Evolutionary conservation across 2,113 vertebrate genomes (phyloP).

Genomic region (Mobula hypostoma): DNA sequence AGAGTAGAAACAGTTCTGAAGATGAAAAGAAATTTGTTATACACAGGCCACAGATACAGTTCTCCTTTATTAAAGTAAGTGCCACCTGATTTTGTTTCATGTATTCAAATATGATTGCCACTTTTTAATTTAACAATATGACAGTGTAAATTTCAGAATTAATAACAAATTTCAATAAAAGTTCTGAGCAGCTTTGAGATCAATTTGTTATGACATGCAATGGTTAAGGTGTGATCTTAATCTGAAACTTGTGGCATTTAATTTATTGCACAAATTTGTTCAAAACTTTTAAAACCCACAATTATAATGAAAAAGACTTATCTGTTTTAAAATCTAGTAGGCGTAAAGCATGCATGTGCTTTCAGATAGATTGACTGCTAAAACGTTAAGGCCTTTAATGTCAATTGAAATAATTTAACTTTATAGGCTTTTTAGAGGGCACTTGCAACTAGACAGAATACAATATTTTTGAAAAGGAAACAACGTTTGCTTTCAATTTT

Average conservation of each 20-base stretch:
- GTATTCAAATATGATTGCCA: neutral
- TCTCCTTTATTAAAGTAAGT: neutral
- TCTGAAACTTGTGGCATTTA: conserved; percentile 31
- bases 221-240: conserved; percentile 33
- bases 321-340: neutral
- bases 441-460: neutral
- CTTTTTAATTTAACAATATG: neutral
- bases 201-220: neutral
- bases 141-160: neutral
- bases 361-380: neutral
- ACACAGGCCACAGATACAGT: neutral
- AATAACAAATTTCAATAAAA: conserved; percentile 2
- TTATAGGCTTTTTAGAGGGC: neutral
- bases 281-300: neutral
- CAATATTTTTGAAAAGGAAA: neutral
- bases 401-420: conserved; percentile 17
- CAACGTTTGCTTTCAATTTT: neutral
- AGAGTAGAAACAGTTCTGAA: neutral
- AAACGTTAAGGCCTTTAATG: neutral
- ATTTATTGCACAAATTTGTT: neutral
- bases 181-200: neutral
- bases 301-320: neutral
- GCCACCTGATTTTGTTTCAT: neutral
- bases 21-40: neutral
- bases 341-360: neutral